Evolutionary conservation across 2,888 invertebrate species (phyloP), one percentile per base, ranked within the genome.

Genomic region (Nudaria mundana): DNA sequence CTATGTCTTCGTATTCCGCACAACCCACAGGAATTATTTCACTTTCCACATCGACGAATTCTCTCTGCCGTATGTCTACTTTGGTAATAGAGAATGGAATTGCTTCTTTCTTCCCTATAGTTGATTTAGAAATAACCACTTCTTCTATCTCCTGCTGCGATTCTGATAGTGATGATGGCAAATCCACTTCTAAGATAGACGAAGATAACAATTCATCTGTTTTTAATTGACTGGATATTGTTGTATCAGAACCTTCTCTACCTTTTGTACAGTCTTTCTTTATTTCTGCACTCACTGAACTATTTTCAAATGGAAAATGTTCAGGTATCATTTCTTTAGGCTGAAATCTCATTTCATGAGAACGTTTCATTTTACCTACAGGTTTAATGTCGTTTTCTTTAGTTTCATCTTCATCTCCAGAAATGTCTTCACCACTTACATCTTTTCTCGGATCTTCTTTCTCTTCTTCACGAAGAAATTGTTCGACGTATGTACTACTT

Each of bases 281-380:
- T 31, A 79, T 46, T 41, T 89, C 88, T 32, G 78, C 72, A 51
- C 82, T 87, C 48, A 87, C 90, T 13, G 87, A 73, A 18, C 76
- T 57, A 26, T 76, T 73, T 59, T 83, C 80, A n/a, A 67, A 43
- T 12, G 81, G 84, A 43, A 88, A 88, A 63, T 79, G 76, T 45
- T 91, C 91, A 4, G 85, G 84, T 24, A 89, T 76, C 63, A 91
- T 79, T 29, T 90, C 83, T 47, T 88, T 89, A 3, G 94, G 94
- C 58, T 92, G 93, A 71, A 97, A 97, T 44, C 95, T 94, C 96
- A 97, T 97, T 87, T 97, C 97, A 58, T 95, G 94, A 0, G 96
- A 97, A 44, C 97, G 90, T 71, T 96, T 97, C 96, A 97, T 96
- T 69, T 92, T 92, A 15, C 92, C 90, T n/a, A 91, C 81, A 36